phyloP scores from a whole-genome alignment of 2,888 invertebrate genomes.

The Acleris sparsana region DNA sequence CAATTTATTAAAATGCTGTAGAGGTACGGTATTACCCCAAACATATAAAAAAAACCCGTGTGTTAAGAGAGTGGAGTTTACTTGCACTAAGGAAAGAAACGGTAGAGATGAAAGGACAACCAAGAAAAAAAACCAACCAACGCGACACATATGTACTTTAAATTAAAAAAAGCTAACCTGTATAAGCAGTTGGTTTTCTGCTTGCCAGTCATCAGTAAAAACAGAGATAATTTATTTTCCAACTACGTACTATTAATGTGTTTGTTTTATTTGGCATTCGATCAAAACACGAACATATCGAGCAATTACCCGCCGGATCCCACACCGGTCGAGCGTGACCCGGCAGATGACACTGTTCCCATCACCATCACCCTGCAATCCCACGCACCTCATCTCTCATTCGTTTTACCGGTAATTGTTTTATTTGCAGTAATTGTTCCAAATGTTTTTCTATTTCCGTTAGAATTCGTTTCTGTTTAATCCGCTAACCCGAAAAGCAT shows the following conservation, averaged over 20 bases:
- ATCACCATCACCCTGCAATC: slow-evolving; percentile 63
- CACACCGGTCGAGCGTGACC: slow-evolving; percentile 66
- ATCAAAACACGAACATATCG: slow-evolving; percentile 25
- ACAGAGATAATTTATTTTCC: no score
- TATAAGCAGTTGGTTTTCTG: no score
- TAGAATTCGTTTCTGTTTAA: not conserved
- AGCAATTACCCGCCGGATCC: slow-evolving; percentile 47
- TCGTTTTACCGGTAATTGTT: slow-evolving; percentile 69
- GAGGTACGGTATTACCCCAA: no score
- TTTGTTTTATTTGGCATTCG: slow-evolving; percentile 6
- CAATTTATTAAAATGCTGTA: slow-evolving; percentile 17
- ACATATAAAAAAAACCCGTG: no score
- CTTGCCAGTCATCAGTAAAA: no score
- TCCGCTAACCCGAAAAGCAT: no score
- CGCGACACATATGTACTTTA: no score
- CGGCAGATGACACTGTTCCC: slow-evolving; percentile 76
- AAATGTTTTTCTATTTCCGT: slow-evolving; percentile 2
- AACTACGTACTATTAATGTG: not conserved
- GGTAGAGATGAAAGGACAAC: no score
- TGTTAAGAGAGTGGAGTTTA: no score
- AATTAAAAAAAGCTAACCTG: no score
- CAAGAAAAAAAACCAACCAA: no score
- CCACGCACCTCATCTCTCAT: slow-evolving; percentile 67
- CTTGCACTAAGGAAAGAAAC: no score
- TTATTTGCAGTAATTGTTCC: slow-evolving; percentile 47